Conservation (phyloP, 2,113 vertebrate genomes). For the Apaloderma vittatum region DNA sequence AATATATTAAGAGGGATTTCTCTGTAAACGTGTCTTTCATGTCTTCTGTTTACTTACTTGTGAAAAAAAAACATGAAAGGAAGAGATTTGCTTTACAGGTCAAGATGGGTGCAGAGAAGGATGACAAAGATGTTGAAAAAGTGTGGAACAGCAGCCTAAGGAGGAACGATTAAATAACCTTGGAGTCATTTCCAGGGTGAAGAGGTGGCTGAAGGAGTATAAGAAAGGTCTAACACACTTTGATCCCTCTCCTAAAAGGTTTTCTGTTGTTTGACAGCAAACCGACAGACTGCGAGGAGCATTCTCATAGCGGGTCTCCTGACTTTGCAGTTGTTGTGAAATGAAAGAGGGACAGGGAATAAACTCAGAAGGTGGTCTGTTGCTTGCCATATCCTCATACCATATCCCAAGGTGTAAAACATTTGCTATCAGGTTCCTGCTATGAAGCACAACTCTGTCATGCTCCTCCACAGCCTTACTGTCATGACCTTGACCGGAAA, state of each 20-base stretch:
- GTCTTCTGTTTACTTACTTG: conserved; percentile 29
- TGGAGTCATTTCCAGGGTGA: background rate
- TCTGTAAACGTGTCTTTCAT: conserved; percentile 56
- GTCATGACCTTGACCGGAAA: background rate
- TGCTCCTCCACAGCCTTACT: background rate
- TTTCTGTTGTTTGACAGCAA: background rate
- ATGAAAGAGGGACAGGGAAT: background rate
- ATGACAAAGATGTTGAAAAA: background rate
- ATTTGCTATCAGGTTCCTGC: background rate
- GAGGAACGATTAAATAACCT: background rate
- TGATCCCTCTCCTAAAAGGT: background rate
- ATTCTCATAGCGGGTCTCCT: background rate
- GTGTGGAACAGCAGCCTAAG: background rate
- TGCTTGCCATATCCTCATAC: background rate
- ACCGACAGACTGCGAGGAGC: background rate
- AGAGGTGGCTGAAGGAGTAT: background rate
- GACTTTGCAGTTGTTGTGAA: background rate
- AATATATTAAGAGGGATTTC: conserved; percentile 55
- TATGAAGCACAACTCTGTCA: background rate
- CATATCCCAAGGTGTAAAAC: background rate
- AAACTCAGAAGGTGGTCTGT: background rate
- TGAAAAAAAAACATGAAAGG: conserved; percentile 10
- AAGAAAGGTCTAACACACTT: background rate
- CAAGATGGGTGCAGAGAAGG: background rate
- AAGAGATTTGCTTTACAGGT: conserved; percentile 8